Evolutionary conservation across 2,888 invertebrate genomes (phyloP).

Genomic region (Caenorhabditis sinica): DNA sequence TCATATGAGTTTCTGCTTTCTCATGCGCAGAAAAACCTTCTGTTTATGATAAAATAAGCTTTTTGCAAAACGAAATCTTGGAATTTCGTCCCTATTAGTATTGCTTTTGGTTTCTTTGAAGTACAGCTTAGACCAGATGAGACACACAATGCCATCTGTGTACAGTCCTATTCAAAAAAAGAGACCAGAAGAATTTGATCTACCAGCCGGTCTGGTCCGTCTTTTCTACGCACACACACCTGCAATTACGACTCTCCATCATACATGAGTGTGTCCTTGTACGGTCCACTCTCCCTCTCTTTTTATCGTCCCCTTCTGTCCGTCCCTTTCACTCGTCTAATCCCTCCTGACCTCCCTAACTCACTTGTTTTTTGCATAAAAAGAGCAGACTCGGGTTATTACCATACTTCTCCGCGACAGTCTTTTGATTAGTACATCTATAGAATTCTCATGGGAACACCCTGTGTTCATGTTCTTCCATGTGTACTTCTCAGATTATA

Average conservation of each 20-base stretch:
- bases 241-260: slow-evolving; percentile 57
- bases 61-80: too few relatives aligned
- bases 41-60: too few relatives aligned
- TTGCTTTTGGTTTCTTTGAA: neutral
- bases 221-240: slow-evolving; percentile 53
- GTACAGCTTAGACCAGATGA: neutral
- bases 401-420: neutral
- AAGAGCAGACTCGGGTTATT: slow-evolving; percentile 16
- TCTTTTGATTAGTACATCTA: slow-evolving; percentile 13
- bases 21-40: too few relatives aligned
- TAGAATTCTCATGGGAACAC: slow-evolving; percentile 18
- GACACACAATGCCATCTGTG: neutral
- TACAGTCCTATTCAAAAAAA: neutral
- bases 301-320: slow-evolving; percentile 17
- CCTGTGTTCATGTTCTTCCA: slow-evolving; percentile 8
- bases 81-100: too few relatives aligned
- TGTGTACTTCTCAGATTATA: slow-evolving; percentile 57
- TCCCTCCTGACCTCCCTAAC: slow-evolving; percentile 35
- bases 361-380: slow-evolving; percentile 7
- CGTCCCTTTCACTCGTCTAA: slow-evolving; percentile 56
- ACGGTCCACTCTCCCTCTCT: slow-evolving; percentile 52
- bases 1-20: too few relatives aligned
- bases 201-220: slow-evolving; percentile 28
- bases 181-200: slow-evolving; percentile 37
- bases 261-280: slow-evolving; percentile 55